phyloP scores from a whole-genome alignment of 2,113 vertebrate genomes.

The Syngnathoides biaculeatus region DNA sequence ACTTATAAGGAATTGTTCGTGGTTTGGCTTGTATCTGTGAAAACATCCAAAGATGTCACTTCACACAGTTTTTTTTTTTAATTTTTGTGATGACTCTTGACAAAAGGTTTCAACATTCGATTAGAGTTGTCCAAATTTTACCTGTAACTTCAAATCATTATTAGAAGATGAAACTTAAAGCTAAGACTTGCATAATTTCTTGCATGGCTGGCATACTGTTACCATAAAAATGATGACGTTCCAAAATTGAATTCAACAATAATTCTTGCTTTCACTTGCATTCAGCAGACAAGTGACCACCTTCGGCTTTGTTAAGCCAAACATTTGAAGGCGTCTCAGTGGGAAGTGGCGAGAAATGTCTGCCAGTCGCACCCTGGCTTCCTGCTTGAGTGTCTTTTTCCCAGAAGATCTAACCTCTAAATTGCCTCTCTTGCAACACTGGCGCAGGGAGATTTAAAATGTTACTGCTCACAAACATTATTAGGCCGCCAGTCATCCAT shows the following conservation, averaged over 20 bases:
- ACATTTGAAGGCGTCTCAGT: constrained; percentile 41
- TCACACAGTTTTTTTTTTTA: too few species aligned
- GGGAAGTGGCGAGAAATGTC: constrained; percentile 40
- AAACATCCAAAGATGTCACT: too few species aligned
- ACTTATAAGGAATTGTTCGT: background rate
- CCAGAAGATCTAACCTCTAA: constrained; percentile 37
- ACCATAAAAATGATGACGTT: constrained; percentile 28
- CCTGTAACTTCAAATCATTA: constrained; percentile 13
- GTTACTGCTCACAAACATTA: constrained; percentile 41
- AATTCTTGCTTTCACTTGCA: constrained; percentile 45
- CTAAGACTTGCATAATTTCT: constrained; percentile 14
- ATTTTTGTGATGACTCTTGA: too few species aligned
- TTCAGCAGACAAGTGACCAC: constrained; percentile 37
- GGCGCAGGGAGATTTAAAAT: constrained; percentile 36
- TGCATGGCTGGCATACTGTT: constrained; percentile 8
- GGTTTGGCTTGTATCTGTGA: background rate
- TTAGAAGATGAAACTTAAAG: constrained; percentile 33
- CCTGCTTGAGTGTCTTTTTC: constrained; percentile 44
- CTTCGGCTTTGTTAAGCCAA: constrained; percentile 43
- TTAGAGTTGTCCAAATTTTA: background rate
- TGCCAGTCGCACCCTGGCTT: constrained; percentile 46
- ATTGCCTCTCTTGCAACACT: constrained; percentile 43
- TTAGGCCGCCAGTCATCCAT: constrained; percentile 42
- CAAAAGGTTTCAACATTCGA: background rate
- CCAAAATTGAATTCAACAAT: constrained; percentile 54